Evolutionary conservation across 2,113 vertebrate species (phyloP).

Genomic region (Oenanthe melanoleuca): DNA sequence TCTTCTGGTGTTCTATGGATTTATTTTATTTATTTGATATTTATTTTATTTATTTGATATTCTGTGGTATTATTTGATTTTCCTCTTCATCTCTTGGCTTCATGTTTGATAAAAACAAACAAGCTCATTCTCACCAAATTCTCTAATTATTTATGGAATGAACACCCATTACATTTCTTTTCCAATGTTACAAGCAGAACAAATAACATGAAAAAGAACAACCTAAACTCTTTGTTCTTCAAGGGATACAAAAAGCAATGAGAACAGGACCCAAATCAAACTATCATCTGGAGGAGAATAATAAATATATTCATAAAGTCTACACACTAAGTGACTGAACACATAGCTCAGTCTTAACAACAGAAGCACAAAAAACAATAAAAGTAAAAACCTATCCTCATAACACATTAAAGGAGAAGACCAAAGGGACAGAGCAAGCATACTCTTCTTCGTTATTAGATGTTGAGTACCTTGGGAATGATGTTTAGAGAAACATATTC

Average conservation of each 20-base stretch:
- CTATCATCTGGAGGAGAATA: neutral
- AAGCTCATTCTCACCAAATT: neutral
- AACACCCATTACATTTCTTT: neutral
- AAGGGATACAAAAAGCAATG: neutral
- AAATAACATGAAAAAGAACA: neutral
- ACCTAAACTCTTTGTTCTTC: neutral
- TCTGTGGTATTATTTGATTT: neutral
- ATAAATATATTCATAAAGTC: neutral
- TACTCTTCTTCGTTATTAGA: neutral
- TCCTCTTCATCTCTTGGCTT: neutral
- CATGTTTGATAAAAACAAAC: neutral
- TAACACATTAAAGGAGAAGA: neutral
- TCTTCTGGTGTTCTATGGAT: neutral
- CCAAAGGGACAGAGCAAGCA: neutral
- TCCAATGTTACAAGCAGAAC: neutral
- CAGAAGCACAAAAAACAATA: neutral
- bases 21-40: neutral
- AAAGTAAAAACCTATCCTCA: neutral
- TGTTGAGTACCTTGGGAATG: neutral
- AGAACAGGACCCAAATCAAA: neutral
- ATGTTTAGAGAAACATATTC: neutral
- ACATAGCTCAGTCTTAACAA: neutral
- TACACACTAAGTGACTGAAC: neutral
- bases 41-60: neutral
- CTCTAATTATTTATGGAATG: neutral